Conservation (phyloP, 2,113 vertebrate species). For the Serinus canaria region DNA sequence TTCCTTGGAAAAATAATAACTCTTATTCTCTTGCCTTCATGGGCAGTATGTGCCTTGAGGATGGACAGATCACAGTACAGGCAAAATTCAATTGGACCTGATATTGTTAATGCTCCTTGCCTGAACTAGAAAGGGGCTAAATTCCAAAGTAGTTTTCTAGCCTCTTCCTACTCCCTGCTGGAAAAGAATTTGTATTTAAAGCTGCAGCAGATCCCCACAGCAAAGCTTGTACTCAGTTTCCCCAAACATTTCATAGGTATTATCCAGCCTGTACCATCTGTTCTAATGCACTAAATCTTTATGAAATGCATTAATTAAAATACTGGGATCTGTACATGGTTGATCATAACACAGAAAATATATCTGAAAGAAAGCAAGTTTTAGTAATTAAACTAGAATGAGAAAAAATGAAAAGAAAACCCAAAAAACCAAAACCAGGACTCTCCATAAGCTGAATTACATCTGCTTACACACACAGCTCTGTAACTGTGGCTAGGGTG, state of each 20-base stretch:
- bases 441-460: neutral
- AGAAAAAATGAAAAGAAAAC: neutral
- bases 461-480: neutral
- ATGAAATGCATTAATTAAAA: neutral
- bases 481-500: neutral
- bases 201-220: neutral
- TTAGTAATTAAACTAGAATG: neutral
- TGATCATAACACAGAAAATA: neutral
- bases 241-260: neutral
- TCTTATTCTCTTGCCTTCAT: neutral
- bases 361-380: neutral
- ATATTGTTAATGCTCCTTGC: neutral
- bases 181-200: slow-evolving; percentile 1
- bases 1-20: neutral
- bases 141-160: neutral
- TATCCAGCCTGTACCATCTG: neutral
- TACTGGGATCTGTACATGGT: neutral
- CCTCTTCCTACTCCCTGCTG: neutral
- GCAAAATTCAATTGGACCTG: neutral
- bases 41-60: neutral
- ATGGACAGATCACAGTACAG: neutral
- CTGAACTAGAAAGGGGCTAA: neutral
- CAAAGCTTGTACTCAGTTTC: neutral
- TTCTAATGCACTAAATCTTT: neutral
- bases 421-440: rapidly evolving